Evolutionary conservation across 2,797 vertebrate genomes (phyloP).

Genomic region (Zalophus californianus): DNA sequence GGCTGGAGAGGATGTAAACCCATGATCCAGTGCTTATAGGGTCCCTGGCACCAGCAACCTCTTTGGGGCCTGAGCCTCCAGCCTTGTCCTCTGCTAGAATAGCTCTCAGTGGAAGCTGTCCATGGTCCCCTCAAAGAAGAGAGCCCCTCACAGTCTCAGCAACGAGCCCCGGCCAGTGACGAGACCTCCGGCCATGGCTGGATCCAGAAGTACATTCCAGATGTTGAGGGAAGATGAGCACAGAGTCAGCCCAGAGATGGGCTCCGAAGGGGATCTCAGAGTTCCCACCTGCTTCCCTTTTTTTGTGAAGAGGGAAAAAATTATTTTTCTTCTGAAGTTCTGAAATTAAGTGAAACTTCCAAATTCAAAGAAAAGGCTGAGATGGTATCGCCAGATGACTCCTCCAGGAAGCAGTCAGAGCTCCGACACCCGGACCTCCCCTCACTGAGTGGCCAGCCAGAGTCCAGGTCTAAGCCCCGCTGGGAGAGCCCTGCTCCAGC

Average conservation of each 20-base stretch:
- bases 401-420: constrained; percentile 62
- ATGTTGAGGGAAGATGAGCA: not conserved
- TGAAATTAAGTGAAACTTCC: constrained; percentile 79
- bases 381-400: constrained; percentile 49
- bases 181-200: not conserved
- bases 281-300: constrained; percentile 54
- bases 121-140: not conserved
- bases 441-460: constrained; percentile 61
- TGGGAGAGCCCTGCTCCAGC: constrained; percentile 49
- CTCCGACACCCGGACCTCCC: constrained; percentile 51
- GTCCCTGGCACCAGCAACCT: not conserved
- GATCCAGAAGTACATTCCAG: not conserved
- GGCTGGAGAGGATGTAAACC: not conserved
- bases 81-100: not conserved
- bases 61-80: not conserved
- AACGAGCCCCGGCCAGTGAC: not conserved
- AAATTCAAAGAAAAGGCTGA: constrained; percentile 71
- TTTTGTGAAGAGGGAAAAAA: constrained; percentile 53
- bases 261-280: constrained; percentile 16
- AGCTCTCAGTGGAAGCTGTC: not conserved
- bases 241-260: not conserved
- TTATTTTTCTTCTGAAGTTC: constrained; percentile 74
- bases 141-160: not conserved
- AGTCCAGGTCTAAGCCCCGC: constrained; percentile 59
- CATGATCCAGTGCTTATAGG: not conserved